phyloP scores from a whole-genome alignment of 2,113 vertebrate species.

The Martes martes region DNA sequence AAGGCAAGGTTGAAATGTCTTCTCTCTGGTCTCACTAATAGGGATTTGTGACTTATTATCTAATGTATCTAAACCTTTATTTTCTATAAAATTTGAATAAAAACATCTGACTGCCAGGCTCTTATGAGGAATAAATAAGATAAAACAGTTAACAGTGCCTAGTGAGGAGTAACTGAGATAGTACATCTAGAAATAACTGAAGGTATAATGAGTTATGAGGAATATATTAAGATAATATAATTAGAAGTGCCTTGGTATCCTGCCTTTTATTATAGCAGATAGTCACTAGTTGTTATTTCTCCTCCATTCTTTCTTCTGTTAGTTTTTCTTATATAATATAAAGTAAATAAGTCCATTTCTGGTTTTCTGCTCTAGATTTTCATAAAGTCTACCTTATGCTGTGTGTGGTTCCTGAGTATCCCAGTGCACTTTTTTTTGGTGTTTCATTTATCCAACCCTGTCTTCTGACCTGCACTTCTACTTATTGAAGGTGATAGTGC shows the following conservation, averaged over 20 bases:
- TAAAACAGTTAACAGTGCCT: neutral
- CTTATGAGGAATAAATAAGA: neutral
- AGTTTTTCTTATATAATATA: neutral
- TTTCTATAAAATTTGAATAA: neutral
- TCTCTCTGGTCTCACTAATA: neutral
- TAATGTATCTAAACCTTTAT: neutral
- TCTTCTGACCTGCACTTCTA: neutral
- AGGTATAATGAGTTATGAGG: neutral
- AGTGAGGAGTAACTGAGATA: neutral
- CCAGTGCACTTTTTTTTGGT: neutral
- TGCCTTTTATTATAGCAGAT: neutral
- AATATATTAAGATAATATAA: neutral
- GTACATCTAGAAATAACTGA: neutral
- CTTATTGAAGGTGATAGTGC: neutral
- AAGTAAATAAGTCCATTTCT: neutral
- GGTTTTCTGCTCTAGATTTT: neutral
- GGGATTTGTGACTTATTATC: neutral
- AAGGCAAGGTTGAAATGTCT: neutral
- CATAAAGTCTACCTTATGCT: neutral
- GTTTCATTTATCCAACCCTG: neutral
- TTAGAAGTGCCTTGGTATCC: neutral
- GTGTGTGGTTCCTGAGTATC: neutral
- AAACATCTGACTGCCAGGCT: neutral
- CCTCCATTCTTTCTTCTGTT: neutral
- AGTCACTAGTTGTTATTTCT: neutral